Base-by-base conservation (phyloP, 2,797 vertebrate genomes). In the Parauchenoglanis punctatus region DNA sequence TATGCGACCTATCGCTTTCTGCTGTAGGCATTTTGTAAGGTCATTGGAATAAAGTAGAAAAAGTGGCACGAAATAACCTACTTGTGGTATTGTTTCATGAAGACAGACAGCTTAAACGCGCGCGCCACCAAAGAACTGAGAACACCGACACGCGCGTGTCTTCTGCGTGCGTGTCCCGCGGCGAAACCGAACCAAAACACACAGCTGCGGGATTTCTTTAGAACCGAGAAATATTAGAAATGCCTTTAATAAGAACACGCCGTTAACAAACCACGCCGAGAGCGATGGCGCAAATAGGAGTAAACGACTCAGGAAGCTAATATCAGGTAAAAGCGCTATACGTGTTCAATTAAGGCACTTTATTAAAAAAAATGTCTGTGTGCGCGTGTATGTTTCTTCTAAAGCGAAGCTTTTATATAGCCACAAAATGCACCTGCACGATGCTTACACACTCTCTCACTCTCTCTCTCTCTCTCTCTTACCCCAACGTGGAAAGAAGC, bases 401-500 rank as follows among this genome's bases (percentile, higher is more conserved):
- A 1, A 31, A 77, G 4, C 28, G 18, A 76, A 52, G 25, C 12
- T 76, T 23, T 52, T 2, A 25, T 6, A 52, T 28, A 35, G 35
- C 35, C 35, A 7, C 12, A 28, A 28, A 52, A n/a, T 7, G 1
- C 52, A 28, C 25, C 25, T 17, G 18, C 54, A 35, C 18, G 35
- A 31, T 6, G 15, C 25, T 1, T 11, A 15, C 56, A n/a, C 28
- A 7, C 54, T 40, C 54, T 0, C 56, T 0, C 13, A 46, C 93
- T 92, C 35, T 35, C 35, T 35, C 35, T 35, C 65, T 25, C 25
- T 23, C 49, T 0, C 56, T 0, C 13, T 58, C 93, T 92, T 94
- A 96, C 95, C 95, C 94, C 80, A 93, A 93, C 54, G 85, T 23
- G 28, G 58, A 70, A 56, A 80, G 84, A 59, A 86, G 76, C 63